Conservation (phyloP, 2,888 invertebrate species). For the Agrochola lychnidis region DNA sequence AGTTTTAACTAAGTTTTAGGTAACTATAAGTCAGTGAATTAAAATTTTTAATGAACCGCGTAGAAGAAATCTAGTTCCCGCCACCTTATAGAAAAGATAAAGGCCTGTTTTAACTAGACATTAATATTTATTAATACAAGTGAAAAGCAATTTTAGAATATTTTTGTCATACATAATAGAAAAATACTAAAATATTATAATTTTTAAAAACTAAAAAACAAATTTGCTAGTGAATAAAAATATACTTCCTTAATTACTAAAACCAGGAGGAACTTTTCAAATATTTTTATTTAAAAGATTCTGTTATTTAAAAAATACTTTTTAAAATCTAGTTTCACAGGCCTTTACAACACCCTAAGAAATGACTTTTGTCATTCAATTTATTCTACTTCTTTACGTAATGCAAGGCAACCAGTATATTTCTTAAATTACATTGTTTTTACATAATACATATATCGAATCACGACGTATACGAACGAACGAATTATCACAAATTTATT, state of each 20-base stretch:
- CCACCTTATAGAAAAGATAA: conserved; percentile 76
- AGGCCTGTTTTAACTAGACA: conserved; percentile 66
- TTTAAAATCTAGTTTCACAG: conserved; percentile 60
- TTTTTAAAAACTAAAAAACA: too few relatives aligned
- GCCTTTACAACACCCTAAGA: conserved; percentile 66
- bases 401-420: conserved; percentile 85
- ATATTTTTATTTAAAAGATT: background rate
- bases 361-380: conserved; percentile 56
- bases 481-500: conserved; percentile 82
- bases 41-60: conserved; percentile 52
- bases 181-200: conserved; percentile 1
- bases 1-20: conserved; percentile 17
- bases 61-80: conserved; percentile 74
- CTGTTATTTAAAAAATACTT: background rate
- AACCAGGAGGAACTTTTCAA: conserved; percentile 10
- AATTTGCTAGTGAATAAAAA: background rate
- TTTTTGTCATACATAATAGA: conserved; percentile 29
- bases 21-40: conserved; percentile 38
- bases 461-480: conserved; percentile 77
- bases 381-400: conserved; percentile 79
- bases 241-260: background rate
- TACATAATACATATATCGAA: conserved; percentile 53
- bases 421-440: conserved; percentile 68
- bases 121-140: conserved; percentile 11
- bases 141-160: conserved; percentile 8